These are phyloP conservation scores for Agrochola lychnidis DNA, from an alignment of 2,888 invertebrate species.

Conservation along the genomic window DNA sequence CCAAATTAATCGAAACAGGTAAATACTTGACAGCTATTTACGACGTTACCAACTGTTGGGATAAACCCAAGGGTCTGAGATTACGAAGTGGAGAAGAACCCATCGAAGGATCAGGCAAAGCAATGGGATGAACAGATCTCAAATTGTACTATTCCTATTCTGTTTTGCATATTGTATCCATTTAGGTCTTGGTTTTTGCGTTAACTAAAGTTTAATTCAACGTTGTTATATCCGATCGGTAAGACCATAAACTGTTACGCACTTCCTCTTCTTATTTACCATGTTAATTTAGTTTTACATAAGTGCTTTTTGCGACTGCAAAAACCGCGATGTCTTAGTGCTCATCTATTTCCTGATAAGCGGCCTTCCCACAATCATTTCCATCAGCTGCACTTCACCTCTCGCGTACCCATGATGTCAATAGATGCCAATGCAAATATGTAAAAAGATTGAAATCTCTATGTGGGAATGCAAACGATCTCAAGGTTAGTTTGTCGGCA, in stretches of 20 bases:
- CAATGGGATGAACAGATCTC: not conserved
- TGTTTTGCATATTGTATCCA: not conserved
- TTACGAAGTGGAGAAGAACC: no score
- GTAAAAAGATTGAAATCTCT: conserved; percentile 71
- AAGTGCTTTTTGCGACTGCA: conserved; percentile 34
- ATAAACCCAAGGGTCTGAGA: no score
- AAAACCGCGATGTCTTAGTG: conserved; percentile 49
- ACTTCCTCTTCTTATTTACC: conserved; percentile 41
- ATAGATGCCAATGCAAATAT: conserved; percentile 72
- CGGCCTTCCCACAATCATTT: conserved; percentile 50
- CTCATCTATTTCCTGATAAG: conserved; percentile 49
- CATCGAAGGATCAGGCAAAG: not conserved
- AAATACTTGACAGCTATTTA: no score
- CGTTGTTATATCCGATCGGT: conserved; percentile 17
- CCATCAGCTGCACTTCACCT: conserved; percentile 60
- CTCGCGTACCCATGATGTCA: conserved; percentile 64
- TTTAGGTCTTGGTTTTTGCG: not conserved
- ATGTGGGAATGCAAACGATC: conserved; percentile 77
- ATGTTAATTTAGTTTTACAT: conserved; percentile 44
- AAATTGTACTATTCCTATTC: not conserved
- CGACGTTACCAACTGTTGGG: no score
- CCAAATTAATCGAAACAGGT: no score
- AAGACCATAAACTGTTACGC: conserved; percentile 26
- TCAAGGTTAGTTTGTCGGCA: conserved; percentile 73
- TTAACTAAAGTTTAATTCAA: not conserved